Evolutionary conservation across 2,113 vertebrate genomes (phyloP), one percentile per base, ranked within the genome.

Genomic region (Columba livia): DNA sequence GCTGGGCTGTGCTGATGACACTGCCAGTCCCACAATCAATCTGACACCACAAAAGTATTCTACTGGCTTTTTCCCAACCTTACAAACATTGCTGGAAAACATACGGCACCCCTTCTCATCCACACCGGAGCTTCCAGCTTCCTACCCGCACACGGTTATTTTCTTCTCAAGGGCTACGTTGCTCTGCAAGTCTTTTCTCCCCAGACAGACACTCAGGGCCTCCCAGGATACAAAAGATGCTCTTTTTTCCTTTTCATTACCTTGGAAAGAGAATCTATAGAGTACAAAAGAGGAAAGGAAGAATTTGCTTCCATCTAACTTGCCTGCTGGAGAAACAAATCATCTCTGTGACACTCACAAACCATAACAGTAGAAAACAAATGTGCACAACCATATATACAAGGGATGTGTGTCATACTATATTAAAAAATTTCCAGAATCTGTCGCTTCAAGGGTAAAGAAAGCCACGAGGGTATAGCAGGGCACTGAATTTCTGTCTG

Each of bases 131-230:
- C 44, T 72, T 77, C 50, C 34, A 94, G 25, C 28, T 64, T 61
- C 5, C 0, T 9, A 60, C 29, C n/a, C 16, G 26, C 61, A 77
- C 26, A 40, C 26, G 26, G 6, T 57, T 74, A 28, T 58, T 58
- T 50, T 58, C n/a, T 71, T 81, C n/a, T 61, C 42, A 74, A 61
- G 47, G 62, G 31, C 36, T 62, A 26, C 10, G 0, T 13, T 75
- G 48, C 64, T 69, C 50, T 91, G 32, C 28, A 20, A 62, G 51
- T 16, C n/a, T 67, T 62, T 61, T 50, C 34, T 38, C 42, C 57
- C 42, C 0, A 0, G 12, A 67, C 23, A 81, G 17, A 47, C 6
- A 23, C 19, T 50, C n/a, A 14, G 29, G 18, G 60, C 78, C 60
- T 84, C 47, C 40, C 56, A 66, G 56, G 44, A 91, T 26, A 75